These are phyloP conservation scores for Eupithecia centaureata DNA, from an alignment of 2,888 invertebrate species.

Conservation along the genomic window DNA sequence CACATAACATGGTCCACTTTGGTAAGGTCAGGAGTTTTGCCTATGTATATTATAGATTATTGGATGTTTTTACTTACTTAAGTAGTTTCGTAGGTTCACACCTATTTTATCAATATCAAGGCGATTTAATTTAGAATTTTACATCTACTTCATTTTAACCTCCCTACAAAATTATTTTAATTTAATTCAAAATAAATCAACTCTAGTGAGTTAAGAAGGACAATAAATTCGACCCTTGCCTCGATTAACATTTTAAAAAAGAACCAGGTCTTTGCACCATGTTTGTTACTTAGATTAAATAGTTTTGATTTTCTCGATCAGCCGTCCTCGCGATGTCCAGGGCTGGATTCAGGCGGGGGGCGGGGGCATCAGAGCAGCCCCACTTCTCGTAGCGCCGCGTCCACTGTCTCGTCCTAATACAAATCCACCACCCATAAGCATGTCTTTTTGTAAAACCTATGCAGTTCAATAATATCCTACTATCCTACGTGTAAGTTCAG, in stretches of 20 bases:
- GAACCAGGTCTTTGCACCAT: background rate
- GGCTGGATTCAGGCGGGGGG: constrained; percentile 36
- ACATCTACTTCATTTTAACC: background rate
- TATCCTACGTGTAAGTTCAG: background rate
- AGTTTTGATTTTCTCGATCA: constrained; percentile 20
- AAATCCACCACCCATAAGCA: constrained; percentile 57
- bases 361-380: constrained; percentile 89
- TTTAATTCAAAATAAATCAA: background rate
- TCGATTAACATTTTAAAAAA: background rate
- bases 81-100: background rate
- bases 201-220: background rate
- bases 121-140: background rate
- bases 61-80: background rate
- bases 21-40: constrained; percentile 4
- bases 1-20: constrained; percentile 27
- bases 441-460: constrained; percentile 35
- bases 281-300: constrained; percentile 18
- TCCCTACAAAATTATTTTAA: background rate
- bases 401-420: constrained; percentile 94
- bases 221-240: background rate
- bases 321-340: constrained; percentile 38
- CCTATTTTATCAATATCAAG: background rate
- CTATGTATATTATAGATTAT: background rate
- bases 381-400: constrained; percentile 96
- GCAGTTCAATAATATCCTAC: constrained; percentile 23